A percentile compares a stretch with the other conserved stretches of the same genome.
These are phyloP conservation scores for Tryphoninae sp. DNA, from an alignment of 2,888 invertebrate genomes.

Conservation along the genomic window DNA sequence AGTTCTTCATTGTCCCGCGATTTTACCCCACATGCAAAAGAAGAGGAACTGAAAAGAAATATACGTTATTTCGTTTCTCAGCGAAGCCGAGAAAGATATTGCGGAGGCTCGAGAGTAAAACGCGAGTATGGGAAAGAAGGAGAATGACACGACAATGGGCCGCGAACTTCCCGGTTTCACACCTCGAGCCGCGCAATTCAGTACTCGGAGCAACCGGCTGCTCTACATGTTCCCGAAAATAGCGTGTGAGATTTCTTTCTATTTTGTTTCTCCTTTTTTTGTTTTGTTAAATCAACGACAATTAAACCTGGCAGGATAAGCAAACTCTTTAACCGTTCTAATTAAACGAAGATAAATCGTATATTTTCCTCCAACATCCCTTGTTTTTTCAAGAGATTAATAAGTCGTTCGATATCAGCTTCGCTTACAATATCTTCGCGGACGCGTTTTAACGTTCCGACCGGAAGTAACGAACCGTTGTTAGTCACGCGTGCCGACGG, in stretches of 20 bases:
- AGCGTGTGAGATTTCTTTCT: constrained; percentile 20
- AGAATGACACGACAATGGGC: constrained; percentile 58
- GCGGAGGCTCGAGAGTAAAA: constrained; percentile 7
- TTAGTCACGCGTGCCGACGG: constrained; percentile 73
- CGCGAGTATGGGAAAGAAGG: constrained; percentile 56
- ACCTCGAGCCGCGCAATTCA: constrained; percentile 47
- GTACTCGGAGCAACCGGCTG: constrained; percentile 7
- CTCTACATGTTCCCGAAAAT: constrained; percentile 43
- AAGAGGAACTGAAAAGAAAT: constrained; percentile 26
- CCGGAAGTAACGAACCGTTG: constrained; percentile 71
- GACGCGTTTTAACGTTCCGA: constrained; percentile 36
- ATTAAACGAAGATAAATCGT: too few relatives aligned
- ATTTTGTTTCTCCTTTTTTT: too few relatives aligned
- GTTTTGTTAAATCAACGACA: constrained; percentile 9
- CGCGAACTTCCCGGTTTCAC: constrained; percentile 52
- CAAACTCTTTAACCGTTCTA: constrained; percentile 3
- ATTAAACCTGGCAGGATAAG: constrained; percentile 14
- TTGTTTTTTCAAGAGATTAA: too few relatives aligned
- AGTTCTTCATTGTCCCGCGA: constrained; percentile 56
- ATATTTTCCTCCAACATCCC: too few relatives aligned
- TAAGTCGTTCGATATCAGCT: too few relatives aligned
- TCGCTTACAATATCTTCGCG: not conserved
- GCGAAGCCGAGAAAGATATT: constrained; percentile 53
- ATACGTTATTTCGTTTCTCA: constrained; percentile 43
- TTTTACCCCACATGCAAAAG: constrained; percentile 32